These are phyloP conservation scores for Callorhinus ursinus DNA, from an alignment of 2,113 vertebrate species.

Conservation along the genomic window DNA sequence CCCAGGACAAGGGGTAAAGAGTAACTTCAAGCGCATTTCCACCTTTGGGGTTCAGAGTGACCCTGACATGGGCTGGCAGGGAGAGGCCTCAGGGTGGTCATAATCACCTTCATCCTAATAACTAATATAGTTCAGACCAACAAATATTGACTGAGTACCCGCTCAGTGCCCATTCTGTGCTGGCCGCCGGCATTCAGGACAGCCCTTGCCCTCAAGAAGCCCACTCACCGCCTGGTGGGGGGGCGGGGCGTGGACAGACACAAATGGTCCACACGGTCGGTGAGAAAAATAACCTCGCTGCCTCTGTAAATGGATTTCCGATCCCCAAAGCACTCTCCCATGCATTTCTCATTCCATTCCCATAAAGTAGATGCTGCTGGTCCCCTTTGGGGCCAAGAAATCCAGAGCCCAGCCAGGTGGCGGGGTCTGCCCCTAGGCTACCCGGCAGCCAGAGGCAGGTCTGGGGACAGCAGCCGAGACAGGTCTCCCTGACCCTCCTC, in stretches of 20 bases:
- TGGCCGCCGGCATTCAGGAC: fast-evolving
- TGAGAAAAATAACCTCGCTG: not conserved
- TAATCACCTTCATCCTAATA: not conserved
- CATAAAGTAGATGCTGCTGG: not conserved
- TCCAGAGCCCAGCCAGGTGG: not conserved
- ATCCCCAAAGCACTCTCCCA: too few relatives aligned
- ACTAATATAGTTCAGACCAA: not conserved
- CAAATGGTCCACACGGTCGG: fast-evolving
- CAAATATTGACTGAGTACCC: fast-evolving
- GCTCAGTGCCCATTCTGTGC: fast-evolving
- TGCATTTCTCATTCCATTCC: not conserved
- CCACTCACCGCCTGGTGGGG: not conserved
- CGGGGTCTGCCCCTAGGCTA: not conserved
- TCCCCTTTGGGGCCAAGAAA: not conserved
- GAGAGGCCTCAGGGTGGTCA: not conserved
- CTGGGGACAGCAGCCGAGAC: not conserved
- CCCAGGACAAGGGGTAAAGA: not conserved
- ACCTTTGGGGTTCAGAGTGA: not conserved
- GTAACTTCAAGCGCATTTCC: not conserved
- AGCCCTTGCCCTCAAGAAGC: not conserved
- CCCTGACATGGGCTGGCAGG: too few relatives aligned
- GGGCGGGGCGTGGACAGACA: not conserved
- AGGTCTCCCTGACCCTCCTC: not conserved
- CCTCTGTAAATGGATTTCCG: not conserved
- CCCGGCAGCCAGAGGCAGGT: not conserved